Conservation (phyloP, 2,797 vertebrate species). For the Enoplosus armatus region DNA sequence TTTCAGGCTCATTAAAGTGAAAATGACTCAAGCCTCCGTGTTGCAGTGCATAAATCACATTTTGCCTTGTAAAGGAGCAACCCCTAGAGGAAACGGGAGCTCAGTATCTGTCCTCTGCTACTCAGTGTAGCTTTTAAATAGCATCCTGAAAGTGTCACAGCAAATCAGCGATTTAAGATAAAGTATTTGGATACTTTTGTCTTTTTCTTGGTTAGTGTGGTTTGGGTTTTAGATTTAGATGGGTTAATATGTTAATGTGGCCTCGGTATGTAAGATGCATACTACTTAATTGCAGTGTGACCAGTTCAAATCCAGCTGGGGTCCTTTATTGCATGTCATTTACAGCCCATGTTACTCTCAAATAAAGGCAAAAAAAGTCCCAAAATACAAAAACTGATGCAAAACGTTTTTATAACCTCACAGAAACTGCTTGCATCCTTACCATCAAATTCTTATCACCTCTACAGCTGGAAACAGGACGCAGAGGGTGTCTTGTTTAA, state of each 20-base stretch:
- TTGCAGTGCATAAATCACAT: conserved; percentile 38
- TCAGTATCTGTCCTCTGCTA: background rate
- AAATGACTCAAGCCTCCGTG: conserved; percentile 22
- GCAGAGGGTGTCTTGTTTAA: background rate
- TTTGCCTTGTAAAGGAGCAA: conserved; percentile 37
- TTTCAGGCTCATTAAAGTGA: conserved; percentile 56
- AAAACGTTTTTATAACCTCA: no score
- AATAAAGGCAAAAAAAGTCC: background rate
- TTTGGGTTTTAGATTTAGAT: no score
- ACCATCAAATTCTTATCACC: background rate
- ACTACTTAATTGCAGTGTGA: background rate
- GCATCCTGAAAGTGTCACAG: background rate
- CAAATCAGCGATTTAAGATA: background rate
- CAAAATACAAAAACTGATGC: no score
- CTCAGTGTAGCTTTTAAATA: background rate
- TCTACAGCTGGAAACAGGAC: background rate
- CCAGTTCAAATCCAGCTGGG: background rate
- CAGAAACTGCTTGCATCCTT: no score
- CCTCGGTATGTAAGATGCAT: background rate
- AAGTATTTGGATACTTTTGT: background rate
- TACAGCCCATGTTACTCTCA: background rate
- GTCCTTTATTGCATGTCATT: background rate
- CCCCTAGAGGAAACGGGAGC: conserved; percentile 15
- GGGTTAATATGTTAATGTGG: no score
- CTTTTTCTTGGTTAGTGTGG: background rate